These are phyloP conservation scores for Stigmatopora nigra DNA, from an alignment of 2,113 vertebrate species.

Conservation along the genomic window DNA sequence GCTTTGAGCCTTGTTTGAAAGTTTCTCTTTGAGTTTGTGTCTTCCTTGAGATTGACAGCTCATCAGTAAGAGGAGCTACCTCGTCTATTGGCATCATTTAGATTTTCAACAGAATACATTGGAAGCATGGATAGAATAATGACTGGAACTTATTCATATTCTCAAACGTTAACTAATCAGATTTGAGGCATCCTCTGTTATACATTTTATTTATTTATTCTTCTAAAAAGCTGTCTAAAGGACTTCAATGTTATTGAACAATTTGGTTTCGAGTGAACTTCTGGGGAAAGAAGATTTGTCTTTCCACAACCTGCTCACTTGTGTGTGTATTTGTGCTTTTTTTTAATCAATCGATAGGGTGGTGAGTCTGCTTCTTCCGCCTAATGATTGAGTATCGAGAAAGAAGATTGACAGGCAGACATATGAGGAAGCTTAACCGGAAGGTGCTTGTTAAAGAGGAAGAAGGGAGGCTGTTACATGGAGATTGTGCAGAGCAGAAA, in stretches of 20 bases:
- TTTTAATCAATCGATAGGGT: slow-evolving; percentile 49
- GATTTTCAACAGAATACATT: background rate
- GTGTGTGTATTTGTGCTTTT: slow-evolving; percentile 4
- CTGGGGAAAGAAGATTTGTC: too few species aligned
- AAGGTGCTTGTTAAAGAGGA: slow-evolving; percentile 50
- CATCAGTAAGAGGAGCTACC: background rate
- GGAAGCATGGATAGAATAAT: too few species aligned
- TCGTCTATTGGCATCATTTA: background rate
- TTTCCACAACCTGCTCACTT: too few species aligned
- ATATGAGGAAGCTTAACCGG: slow-evolving; percentile 58
- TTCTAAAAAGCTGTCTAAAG: background rate
- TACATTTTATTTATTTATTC: background rate
- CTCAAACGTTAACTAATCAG: background rate
- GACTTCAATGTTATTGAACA: background rate
- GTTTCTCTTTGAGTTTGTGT: slow-evolving; percentile 2
- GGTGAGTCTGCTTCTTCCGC: slow-evolving; percentile 34
- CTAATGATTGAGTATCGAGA: slow-evolving; percentile 46
- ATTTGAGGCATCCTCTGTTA: background rate
- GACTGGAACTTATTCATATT: too few species aligned
- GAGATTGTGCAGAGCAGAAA: slow-evolving; percentile 51
- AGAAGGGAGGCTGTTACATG: slow-evolving; percentile 56
- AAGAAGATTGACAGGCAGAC: slow-evolving; percentile 47
- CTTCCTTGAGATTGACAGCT: background rate
- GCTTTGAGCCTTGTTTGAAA: too few species aligned
- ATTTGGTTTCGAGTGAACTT: too few species aligned